A percentile compares a stretch with the other conserved stretches of the same genome.
These are phyloP conservation scores for Anomalospiza imberbis DNA, from an alignment of 2,797 vertebrate genomes.

Conservation along the genomic window DNA sequence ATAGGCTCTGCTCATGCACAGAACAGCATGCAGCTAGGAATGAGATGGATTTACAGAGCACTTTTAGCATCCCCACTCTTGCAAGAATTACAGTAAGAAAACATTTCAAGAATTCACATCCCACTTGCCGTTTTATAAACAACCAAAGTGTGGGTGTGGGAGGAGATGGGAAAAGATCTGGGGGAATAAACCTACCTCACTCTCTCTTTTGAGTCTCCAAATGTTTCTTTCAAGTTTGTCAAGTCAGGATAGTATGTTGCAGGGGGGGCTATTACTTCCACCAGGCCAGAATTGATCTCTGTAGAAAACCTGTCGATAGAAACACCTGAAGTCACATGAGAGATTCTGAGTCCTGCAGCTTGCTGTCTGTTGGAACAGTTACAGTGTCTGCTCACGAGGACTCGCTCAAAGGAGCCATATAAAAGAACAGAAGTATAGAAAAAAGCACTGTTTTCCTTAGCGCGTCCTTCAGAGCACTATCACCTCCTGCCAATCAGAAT, in stretches of 20 bases:
- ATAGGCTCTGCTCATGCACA: not conserved
- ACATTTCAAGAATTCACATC: slow-evolving; percentile 49
- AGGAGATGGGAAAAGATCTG: not conserved
- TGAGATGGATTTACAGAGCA: not conserved
- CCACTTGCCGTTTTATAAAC: slow-evolving; percentile 38
- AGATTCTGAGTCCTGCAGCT: not conserved
- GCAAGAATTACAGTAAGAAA: slow-evolving; percentile 41
- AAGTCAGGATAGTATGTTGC: slow-evolving; percentile 93
- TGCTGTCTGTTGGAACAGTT: not conserved
- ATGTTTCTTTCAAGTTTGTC: slow-evolving; percentile 93
- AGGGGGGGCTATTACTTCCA: slow-evolving; percentile 96
- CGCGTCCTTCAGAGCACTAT: not conserved
- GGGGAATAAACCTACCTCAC: slow-evolving; percentile 82
- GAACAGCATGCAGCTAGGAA: not conserved
- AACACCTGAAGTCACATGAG: not conserved
- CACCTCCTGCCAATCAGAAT: not conserved
- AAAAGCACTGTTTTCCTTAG: not conserved
- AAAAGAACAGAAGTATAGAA: not conserved
- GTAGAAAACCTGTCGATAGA: slow-evolving; percentile 85
- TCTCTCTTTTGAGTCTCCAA: slow-evolving; percentile 96
- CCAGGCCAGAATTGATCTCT: slow-evolving; percentile 91
- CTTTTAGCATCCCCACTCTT: not conserved
- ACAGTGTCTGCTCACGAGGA: not conserved
- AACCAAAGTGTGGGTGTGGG: not conserved
- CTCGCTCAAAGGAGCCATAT: not conserved